phyloP scores from a whole-genome alignment of 2,113 vertebrate genomes.

The Menidia beryllina region DNA sequence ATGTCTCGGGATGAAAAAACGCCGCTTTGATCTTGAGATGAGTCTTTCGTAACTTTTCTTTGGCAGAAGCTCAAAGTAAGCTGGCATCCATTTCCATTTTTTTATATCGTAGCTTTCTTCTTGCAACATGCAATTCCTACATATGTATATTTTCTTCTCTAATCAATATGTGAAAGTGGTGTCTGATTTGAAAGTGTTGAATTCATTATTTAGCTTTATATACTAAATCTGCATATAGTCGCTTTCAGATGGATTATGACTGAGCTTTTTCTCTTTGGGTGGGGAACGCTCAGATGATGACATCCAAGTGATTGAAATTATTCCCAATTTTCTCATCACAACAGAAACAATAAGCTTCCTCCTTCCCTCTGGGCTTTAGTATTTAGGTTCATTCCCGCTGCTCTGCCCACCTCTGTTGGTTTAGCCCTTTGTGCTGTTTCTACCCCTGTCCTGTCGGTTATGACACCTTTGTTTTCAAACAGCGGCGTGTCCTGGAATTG shows the following conservation, averaged over 20 bases:
- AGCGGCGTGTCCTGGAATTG: slow-evolving; percentile 42
- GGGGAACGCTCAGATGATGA: not conserved
- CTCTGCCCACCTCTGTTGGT: slow-evolving; percentile 51
- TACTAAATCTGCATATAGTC: no score
- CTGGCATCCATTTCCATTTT: not conserved
- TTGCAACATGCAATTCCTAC: no score
- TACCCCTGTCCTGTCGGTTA: slow-evolving; percentile 42
- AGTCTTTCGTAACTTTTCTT: not conserved
- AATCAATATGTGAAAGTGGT: no score
- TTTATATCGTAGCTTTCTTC: no score
- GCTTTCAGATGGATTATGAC: no score
- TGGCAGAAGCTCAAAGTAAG: not conserved
- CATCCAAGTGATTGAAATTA: not conserved
- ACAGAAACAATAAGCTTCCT: no score
- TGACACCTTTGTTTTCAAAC: slow-evolving; percentile 66
- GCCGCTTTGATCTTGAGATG: not conserved
- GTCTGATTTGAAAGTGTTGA: no score
- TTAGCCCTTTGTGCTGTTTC: slow-evolving; percentile 58
- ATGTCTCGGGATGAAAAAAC: slow-evolving; percentile 3
- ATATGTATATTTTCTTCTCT: no score
- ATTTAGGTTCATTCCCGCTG: no score
- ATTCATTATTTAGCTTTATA: no score
- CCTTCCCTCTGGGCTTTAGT: no score
- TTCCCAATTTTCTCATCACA: not conserved
- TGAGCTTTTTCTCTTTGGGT: not conserved